Evolutionary conservation across 2,113 vertebrate species (phyloP).

Genomic region (Cyanoramphus novaezelandiae): DNA sequence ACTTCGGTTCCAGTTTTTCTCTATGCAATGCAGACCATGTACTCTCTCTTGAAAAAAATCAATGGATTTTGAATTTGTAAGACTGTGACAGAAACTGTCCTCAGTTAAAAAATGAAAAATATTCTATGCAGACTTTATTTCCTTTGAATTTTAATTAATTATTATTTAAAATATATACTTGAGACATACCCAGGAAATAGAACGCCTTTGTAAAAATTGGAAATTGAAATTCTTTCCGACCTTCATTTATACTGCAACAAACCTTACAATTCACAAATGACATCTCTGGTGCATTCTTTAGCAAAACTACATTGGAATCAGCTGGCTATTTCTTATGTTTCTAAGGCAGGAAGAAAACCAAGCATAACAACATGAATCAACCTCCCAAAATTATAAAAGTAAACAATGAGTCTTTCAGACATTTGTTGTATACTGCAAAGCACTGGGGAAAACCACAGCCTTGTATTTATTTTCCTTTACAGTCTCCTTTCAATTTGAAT

Average conservation of each 20-base stretch:
- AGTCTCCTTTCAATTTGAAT: not conserved
- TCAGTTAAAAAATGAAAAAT: not conserved
- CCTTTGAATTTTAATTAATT: not conserved
- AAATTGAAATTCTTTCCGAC: not conserved
- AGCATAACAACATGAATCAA: not conserved
- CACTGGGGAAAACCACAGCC: not conserved
- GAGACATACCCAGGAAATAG: not conserved
- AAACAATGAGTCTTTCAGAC: not conserved
- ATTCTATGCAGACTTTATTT: not conserved
- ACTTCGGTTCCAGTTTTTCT: not conserved
- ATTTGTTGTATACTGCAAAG: not conserved
- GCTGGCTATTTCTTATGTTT: not conserved
- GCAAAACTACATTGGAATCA: not conserved
- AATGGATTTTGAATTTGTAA: not conserved
- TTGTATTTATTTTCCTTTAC: not conserved
- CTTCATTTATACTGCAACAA: not conserved
- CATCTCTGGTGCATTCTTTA: not conserved
- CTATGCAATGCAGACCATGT: not conserved
- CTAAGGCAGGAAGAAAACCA: not conserved
- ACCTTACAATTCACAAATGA: not conserved
- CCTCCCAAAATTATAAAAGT: not conserved
- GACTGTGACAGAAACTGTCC: not conserved
- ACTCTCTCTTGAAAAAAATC: not conserved
- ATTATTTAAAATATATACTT: not conserved
- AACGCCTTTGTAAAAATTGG: not conserved